Base-by-base conservation (phyloP, 2,888 invertebrate genomes). In the Yponomeuta evonymella region DNA sequence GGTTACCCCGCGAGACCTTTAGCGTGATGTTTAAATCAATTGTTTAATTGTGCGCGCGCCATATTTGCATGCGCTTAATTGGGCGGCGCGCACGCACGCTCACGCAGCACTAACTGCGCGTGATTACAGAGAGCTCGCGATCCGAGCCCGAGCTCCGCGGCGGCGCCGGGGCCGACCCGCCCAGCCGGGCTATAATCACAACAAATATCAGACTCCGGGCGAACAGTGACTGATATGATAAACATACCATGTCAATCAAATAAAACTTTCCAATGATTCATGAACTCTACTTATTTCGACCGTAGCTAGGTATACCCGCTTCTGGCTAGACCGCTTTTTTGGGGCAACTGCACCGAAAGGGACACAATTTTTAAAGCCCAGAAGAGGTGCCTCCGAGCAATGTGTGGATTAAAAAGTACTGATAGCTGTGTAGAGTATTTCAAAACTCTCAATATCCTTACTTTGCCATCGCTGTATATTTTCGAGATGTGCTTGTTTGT, bases 11-110 rank as follows among this genome's bases (percentile, higher is more conserved):
- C 67, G 67, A 48, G 67, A 67, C n/a, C 67, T 48, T 43, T 48
- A 33, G 30, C 15, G 23, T 67, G 67, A 67, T 68, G 63, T 65
- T 71, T 69, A 69, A 65, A 71, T 69, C 71, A 69, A 71, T 69
- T 71, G 71, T 69, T 71, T 71, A 71, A 71, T 71, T 69, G 69
- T 51, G 70, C 69, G n/a, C 67, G 71, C 62, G 71, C 67, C 65
- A 65, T 65, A 65, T 65, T 65, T 65, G 65, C 65, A 65, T 65
- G 30, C 29, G 33, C 48, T 48, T 67, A 48, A 48, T 33, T 62
- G 69, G 58, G 58, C 33, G 29, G 69, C 58, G 62, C 48, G 69
- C 51, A 51, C 30, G 33, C 33, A 51, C 29, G 62, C 33, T 29
- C 58, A 33, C 33, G 69, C 33, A 51, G 62, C 33, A 33, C 51